A percentile compares a stretch with the other conserved stretches of the same genome.
These are phyloP conservation scores for Paracentrotus lividus DNA, from an alignment of 53 echinoderm and acorn worm species.

Conservation along the genomic window DNA sequence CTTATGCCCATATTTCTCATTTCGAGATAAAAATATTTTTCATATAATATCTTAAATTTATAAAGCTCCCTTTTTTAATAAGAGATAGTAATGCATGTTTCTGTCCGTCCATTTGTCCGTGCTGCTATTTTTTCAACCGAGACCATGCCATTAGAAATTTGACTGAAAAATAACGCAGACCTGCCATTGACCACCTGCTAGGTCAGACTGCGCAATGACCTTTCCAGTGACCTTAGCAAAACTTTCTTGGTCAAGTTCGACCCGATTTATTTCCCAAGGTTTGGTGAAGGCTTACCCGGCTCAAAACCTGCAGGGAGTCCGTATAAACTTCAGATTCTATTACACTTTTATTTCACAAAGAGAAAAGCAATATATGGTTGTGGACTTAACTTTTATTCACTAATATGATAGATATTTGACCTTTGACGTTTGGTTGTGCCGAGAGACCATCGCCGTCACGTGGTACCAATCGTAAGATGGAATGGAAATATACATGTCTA, in stretches of 20 bases:
- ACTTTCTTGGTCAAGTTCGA: conserved; percentile 44
- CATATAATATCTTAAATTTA: too few species aligned
- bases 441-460: neutral
- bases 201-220: conserved; percentile 58
- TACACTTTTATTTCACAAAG: neutral
- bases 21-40: too few species aligned
- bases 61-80: neutral
- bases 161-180: neutral
- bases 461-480: neutral
- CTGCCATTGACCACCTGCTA: neutral
- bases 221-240: neutral
- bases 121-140: too few species aligned
- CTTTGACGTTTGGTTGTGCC: neutral
- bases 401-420: neutral
- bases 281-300: neutral
- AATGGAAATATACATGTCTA: neutral
- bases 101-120: too few species aligned
- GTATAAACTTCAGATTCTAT: neutral
- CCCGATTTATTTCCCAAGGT: conserved; percentile 13
- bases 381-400: neutral
- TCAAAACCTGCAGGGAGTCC: neutral
- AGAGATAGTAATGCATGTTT: too few species aligned
- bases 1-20: too few species aligned
- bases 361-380: neutral
- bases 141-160: too few species aligned